These are phyloP conservation scores for Chrysopilus asiliformis DNA, from an alignment of 2,888 invertebrate species.

Conservation along the genomic window DNA sequence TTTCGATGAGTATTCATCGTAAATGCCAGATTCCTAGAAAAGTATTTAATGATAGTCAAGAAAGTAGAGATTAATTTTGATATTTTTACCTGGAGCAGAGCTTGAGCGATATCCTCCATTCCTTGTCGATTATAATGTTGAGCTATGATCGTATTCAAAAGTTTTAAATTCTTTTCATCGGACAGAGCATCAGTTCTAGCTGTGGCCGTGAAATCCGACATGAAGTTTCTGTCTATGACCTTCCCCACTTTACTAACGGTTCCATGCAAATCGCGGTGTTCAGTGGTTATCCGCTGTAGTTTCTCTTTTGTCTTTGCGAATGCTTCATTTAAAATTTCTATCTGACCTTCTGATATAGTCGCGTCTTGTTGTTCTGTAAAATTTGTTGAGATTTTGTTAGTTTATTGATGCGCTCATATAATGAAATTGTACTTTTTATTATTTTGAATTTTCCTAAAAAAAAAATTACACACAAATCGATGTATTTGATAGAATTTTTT, in stretches of 20 bases:
- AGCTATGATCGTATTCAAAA: conserved; percentile 80
- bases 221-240: conserved; percentile 89
- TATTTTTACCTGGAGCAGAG: conserved; percentile 36
- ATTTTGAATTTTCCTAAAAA: no score
- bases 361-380: conserved; percentile 49
- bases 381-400: background rate
- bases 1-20: conserved; percentile 37
- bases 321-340: conserved; percentile 56
- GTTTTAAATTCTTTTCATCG: conserved; percentile 45
- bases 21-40: conserved; percentile 58
- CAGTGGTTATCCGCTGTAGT: conserved; percentile 68
- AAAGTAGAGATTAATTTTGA: conserved; percentile 1
- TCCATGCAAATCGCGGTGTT: conserved; percentile 66
- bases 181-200: conserved; percentile 66
- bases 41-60: conserved; percentile 10
- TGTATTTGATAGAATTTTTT: no score
- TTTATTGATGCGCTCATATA: no score
- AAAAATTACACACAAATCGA: no score
- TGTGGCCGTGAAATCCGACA: conserved; percentile 79
- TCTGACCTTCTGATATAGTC: conserved; percentile 55
- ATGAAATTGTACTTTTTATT: no score
- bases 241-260: conserved; percentile 87
- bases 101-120: conserved; percentile 82
- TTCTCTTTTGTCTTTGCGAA: conserved; percentile 70
- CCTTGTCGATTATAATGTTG: conserved; percentile 94